A percentile compares a stretch with the other conserved stretches of the same genome.
Conservation (phyloP, 2,888 invertebrate genomes). For the Tenthredo notha region DNA sequence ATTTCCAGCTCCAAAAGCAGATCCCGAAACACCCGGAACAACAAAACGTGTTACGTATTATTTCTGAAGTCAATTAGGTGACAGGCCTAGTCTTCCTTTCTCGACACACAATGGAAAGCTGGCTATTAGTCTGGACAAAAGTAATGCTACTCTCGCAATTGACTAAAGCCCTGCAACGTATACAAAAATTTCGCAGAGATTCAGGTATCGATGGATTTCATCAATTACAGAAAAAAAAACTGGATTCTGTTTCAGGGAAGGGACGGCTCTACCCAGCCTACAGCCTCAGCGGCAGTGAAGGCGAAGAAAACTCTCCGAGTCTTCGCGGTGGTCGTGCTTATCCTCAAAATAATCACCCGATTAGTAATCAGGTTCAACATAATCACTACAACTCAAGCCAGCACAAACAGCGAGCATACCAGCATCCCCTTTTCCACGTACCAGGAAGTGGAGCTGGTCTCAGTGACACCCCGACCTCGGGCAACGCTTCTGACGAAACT, state of each 20-base stretch:
- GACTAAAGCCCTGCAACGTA: background rate
- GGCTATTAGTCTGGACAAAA: conserved; percentile 27
- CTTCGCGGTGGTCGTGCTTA: conserved; percentile 79
- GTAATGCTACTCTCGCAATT: background rate
- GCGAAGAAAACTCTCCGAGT: conserved; percentile 81
- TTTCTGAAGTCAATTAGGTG: conserved; percentile 33
- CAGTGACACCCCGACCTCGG: conserved; percentile 90
- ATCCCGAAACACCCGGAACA: conserved; percentile 7
- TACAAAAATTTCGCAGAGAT: background rate
- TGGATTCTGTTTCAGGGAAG: conserved; percentile 82
- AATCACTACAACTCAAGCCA: conserved; percentile 75
- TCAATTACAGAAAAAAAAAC: conserved; percentile 2
- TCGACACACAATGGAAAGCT: background rate
- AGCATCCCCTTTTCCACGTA: conserved; percentile 78
- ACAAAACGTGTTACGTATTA: conserved; percentile 32
- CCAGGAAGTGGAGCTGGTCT: conserved; percentile 81
- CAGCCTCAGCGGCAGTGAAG: conserved; percentile 89
- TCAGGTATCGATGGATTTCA: background rate
- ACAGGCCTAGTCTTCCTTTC: conserved; percentile 19
- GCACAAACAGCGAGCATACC: conserved; percentile 70
- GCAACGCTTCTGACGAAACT: conserved; percentile 92
- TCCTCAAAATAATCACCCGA: conserved; percentile 76
- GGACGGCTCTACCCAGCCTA: conserved; percentile 90
- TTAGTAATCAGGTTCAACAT: conserved; percentile 74
- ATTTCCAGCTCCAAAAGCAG: background rate